Evolutionary conservation across 2,888 invertebrate species (phyloP).

Genomic region (Athalia rosae): DNA sequence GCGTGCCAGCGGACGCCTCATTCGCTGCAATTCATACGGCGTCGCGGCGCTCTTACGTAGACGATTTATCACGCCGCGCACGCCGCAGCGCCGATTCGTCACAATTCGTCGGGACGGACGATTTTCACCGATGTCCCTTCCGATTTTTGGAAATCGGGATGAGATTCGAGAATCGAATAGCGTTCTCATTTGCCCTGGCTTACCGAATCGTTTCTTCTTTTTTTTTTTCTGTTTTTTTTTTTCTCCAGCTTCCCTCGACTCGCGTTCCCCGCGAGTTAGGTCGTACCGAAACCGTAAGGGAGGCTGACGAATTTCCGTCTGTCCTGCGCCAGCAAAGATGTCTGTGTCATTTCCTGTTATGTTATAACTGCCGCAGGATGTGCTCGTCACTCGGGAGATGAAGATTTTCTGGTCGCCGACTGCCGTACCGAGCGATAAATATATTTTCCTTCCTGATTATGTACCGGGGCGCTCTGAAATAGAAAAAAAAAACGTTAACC

Average conservation of each 20-base stretch:
- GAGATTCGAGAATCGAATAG: no score
- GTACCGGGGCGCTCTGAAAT: no score
- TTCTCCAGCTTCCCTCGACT: background rate
- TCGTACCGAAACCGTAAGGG: background rate
- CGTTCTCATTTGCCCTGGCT: no score
- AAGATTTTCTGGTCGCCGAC: background rate
- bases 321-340: constrained; percentile 3
- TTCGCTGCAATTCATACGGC: no score
- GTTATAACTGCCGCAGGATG: constrained; percentile 35
- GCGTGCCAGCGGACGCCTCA: background rate
- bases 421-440: background rate
- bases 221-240: background rate
- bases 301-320: constrained; percentile 35
- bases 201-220: background rate
- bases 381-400: constrained; percentile 29
- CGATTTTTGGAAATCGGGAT: no score
- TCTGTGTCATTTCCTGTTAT: constrained; percentile 40
- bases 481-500: background rate
- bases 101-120: no score
- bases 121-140: no score
- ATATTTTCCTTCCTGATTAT: background rate
- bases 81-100: no score
- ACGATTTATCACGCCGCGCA: background rate
- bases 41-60: constrained; percentile 4
- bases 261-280: background rate